phyloP scores from a whole-genome alignment of 2,888 invertebrate genomes.

The Leptogaster cylindrica region DNA sequence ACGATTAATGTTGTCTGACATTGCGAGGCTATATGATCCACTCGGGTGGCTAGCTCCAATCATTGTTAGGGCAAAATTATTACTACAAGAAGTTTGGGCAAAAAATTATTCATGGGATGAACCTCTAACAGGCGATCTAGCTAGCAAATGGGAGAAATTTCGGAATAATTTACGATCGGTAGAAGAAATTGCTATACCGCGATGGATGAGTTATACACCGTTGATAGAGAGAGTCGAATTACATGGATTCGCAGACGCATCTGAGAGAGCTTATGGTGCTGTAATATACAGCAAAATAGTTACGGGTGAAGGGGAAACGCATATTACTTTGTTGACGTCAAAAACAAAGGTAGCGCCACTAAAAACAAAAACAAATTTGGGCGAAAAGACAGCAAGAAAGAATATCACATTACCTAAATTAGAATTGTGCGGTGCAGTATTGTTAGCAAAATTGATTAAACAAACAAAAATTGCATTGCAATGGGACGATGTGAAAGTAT shows the following conservation, averaged over 20 bases:
- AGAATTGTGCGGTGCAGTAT: background rate
- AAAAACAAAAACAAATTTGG: background rate
- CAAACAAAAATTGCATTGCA: background rate
- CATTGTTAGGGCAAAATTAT: background rate
- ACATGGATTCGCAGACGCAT: background rate
- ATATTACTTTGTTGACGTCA: background rate
- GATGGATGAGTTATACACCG: background rate
- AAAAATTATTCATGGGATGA: background rate
- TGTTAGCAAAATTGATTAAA: background rate
- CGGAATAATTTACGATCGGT: background rate
- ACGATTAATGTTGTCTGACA: too few species aligned
- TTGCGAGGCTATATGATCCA: too few species aligned
- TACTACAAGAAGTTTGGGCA: background rate
- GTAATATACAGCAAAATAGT: background rate
- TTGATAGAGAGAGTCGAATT: background rate
- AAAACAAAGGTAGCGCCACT: background rate
- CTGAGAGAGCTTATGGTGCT: background rate
- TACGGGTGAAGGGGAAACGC: background rate
- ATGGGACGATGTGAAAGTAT: background rate
- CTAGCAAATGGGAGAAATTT: background rate
- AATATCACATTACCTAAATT: background rate
- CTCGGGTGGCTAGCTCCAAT: too few species aligned
- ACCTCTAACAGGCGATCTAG: background rate
- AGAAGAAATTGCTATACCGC: background rate
- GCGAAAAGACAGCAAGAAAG: too few species aligned